Evolutionary conservation across 2,113 vertebrate species (phyloP).

Genomic region (Ailuropoda melanoleuca): DNA sequence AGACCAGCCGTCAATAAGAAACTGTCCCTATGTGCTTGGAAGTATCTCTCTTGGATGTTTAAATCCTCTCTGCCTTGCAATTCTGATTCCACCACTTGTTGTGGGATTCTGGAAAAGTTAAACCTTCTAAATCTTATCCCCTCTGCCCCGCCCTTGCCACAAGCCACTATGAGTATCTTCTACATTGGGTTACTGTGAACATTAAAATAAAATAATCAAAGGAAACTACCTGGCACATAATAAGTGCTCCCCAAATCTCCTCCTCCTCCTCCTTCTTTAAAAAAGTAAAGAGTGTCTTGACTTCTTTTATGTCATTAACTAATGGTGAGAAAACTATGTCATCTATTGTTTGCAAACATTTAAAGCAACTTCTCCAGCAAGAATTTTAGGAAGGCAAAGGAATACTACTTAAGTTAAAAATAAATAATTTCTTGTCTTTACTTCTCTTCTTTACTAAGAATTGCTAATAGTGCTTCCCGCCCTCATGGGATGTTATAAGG

Average conservation of each 20-base stretch:
- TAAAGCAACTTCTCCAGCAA: background rate
- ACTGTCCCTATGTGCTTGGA: background rate
- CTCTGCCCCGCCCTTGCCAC: background rate
- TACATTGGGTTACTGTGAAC: background rate
- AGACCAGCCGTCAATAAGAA: background rate
- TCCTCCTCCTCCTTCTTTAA: background rate
- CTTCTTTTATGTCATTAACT: background rate
- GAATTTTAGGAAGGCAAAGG: constrained; percentile 26
- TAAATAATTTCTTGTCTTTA: background rate
- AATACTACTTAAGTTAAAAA: background rate
- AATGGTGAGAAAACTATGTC: background rate
- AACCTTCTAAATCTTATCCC: background rate
- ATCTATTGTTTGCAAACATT: background rate
- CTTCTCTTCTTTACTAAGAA: background rate
- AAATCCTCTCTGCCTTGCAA: background rate
- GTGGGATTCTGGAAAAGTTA: background rate
- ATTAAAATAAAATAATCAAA: background rate
- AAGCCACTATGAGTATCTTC: background rate
- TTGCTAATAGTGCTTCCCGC: background rate
- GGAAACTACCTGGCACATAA: background rate
- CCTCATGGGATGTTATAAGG: background rate
- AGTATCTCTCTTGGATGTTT: background rate
- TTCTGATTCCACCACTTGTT: background rate
- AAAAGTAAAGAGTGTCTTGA: background rate
- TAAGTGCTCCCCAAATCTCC: background rate